phyloP scores from a whole-genome alignment of 2,797 vertebrate species.

The Microctenopoma lineatum region DNA sequence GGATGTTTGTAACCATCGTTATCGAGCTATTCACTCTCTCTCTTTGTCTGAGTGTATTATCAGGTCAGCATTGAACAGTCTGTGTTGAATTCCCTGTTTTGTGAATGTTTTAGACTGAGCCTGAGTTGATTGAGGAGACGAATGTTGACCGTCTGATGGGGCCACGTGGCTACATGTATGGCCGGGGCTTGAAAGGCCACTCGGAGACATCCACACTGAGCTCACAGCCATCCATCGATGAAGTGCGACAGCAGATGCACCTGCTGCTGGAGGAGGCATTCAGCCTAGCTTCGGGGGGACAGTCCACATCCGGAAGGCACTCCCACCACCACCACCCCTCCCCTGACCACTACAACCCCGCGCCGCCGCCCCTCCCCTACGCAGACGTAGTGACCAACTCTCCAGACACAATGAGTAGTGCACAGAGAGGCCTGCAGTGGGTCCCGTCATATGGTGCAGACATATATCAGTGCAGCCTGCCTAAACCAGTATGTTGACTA shows the following conservation, averaged over 20 bases:
- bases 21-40: background rate
- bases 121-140: conserved; percentile 96
- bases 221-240: conserved; percentile 99
- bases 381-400: conserved; percentile 95
- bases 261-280: conserved; percentile 98
- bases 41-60: background rate
- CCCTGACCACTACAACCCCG: conserved; percentile 86
- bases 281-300: conserved; percentile 95
- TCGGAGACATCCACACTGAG: conserved; percentile 97
- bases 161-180: conserved; percentile 85
- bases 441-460: conserved; percentile 93
- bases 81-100: conserved; percentile 14
- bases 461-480: conserved; percentile 94
- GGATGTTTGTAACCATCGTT: background rate
- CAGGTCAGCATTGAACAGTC: background rate
- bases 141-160: conserved; percentile 90
- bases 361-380: conserved; percentile 91
- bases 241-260: conserved; percentile 99
- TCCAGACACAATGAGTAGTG: conserved; percentile 91
- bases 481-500: conserved; percentile 89
- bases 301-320: conserved; percentile 88
- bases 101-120: conserved; percentile 88
- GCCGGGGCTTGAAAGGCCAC: conserved; percentile 92
- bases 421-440: conserved; percentile 92
- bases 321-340: conserved; percentile 83